These are phyloP conservation scores for Caradrina clavipalpis DNA, from an alignment of 2,888 invertebrate genomes.

Conservation along the genomic window DNA sequence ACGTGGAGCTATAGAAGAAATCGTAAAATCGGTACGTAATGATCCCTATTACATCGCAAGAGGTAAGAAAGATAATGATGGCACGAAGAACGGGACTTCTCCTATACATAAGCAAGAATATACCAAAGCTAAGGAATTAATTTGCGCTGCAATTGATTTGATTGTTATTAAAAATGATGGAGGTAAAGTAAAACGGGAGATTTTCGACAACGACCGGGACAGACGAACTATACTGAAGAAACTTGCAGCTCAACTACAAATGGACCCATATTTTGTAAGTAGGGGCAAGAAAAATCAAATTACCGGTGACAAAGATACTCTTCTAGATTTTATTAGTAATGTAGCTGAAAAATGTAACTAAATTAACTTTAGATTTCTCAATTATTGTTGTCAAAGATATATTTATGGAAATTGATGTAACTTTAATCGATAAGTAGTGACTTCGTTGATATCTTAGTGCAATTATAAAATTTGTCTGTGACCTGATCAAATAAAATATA, in stretches of 20 bases:
- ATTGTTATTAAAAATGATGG: conserved; percentile 68
- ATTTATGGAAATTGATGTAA: conserved; percentile 51
- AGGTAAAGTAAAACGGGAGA: conserved; percentile 78
- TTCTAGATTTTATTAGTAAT: conserved; percentile 79
- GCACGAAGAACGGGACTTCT: conserved; percentile 65
- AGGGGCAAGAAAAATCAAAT: conserved; percentile 82
- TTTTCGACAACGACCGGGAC: conserved; percentile 80
- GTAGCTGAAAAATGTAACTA: conserved; percentile 80
- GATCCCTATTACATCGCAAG: conserved; percentile 89
- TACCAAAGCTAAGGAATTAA: conserved; percentile 79
- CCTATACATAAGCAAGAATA: conserved; percentile 66
- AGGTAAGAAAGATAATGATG: conserved; percentile 83
- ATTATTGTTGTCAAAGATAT: conserved; percentile 51
- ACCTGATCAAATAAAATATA: conserved; percentile 70
- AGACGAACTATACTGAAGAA: conserved; percentile 84
- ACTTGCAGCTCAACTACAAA: conserved; percentile 83
- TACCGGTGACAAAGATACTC: conserved; percentile 64
- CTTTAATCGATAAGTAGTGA: conserved; percentile 49
- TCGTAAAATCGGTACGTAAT: conserved; percentile 86
- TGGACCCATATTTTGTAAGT: conserved; percentile 86
- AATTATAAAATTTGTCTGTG: conserved; percentile 59
- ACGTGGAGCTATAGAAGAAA: conserved; percentile 84
- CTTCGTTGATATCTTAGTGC: conserved; percentile 45
- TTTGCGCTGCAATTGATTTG: conserved; percentile 82
- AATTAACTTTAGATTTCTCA: conserved; percentile 34